Evolutionary conservation across 1,140 invertebrate genomes (phyloP).

Genomic region (Coptotermes formosanus): DNA sequence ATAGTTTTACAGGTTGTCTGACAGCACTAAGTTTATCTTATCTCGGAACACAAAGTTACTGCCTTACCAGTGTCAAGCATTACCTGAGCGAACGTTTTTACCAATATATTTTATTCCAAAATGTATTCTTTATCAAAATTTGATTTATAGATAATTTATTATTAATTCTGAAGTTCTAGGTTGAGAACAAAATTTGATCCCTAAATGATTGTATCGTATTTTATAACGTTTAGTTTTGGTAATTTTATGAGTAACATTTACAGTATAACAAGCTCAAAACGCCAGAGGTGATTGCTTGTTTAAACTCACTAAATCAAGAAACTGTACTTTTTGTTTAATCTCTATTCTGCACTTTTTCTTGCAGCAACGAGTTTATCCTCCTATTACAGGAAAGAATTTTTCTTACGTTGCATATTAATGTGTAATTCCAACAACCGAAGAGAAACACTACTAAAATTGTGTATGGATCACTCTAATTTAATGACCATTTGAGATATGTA

Average conservation of each 20-base stretch:
- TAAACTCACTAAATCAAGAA: not conserved
- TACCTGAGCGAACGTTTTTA: not conserved
- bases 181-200: too few species aligned
- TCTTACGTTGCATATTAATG: not conserved
- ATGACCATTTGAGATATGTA: not conserved
- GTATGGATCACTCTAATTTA: not conserved
- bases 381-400: not conserved
- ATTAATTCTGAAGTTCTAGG: too few species aligned
- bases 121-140: not conserved
- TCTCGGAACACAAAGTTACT: too few species aligned
- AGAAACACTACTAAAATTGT: not conserved
- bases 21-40: too few species aligned
- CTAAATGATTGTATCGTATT: too few species aligned
- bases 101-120: not conserved
- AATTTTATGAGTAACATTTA: too few species aligned
- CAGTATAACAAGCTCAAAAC: too few species aligned
- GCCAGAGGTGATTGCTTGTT: not conserved
- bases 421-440: not conserved
- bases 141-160: too few species aligned
- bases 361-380: too few species aligned
- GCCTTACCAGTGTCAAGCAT: too few species aligned
- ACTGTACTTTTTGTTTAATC: not conserved
- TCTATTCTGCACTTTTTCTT: not conserved
- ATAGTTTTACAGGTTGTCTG: too few species aligned
- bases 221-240: too few species aligned